A percentile compares a stretch with the other conserved stretches of the same genome.
Conservation (phyloP, 2,797 vertebrate species). For the Sebastes cheni region DNA sequence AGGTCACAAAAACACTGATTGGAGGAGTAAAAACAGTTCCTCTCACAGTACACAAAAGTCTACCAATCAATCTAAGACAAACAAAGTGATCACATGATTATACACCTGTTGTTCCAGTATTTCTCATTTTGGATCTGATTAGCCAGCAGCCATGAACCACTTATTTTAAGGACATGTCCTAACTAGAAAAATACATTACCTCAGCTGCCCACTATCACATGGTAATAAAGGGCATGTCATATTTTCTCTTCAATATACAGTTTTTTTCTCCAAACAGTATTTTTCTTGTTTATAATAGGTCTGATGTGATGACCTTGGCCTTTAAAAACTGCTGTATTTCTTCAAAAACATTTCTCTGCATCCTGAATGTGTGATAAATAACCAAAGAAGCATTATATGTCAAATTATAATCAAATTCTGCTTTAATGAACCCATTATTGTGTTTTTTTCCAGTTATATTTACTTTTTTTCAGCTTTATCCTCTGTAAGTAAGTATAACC, state of each 20-base stretch:
- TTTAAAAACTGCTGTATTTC: not conserved
- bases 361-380: not conserved
- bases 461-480: not conserved
- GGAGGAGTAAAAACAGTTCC: not conserved
- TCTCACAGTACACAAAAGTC: not conserved
- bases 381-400: not conserved
- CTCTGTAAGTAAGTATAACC: not conserved
- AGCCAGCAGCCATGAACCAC: not conserved
- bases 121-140: not conserved
- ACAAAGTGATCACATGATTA: not conserved
- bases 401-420: not conserved
- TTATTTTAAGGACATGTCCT: not conserved
- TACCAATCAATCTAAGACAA: not conserved
- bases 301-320: not conserved
- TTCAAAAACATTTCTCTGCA: not conserved
- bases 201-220: conserved; percentile 6
- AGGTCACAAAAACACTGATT: not conserved
- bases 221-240: not conserved
- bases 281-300: not conserved
- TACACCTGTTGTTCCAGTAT: too few relatives aligned
- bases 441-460: not conserved
- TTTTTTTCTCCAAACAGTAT: not conserved
- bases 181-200: conserved; percentile 4
- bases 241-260: not conserved
- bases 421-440: not conserved